Evolutionary conservation across 1,140 invertebrate species (phyloP).

Genomic region (Ridgeia piscesae): DNA sequence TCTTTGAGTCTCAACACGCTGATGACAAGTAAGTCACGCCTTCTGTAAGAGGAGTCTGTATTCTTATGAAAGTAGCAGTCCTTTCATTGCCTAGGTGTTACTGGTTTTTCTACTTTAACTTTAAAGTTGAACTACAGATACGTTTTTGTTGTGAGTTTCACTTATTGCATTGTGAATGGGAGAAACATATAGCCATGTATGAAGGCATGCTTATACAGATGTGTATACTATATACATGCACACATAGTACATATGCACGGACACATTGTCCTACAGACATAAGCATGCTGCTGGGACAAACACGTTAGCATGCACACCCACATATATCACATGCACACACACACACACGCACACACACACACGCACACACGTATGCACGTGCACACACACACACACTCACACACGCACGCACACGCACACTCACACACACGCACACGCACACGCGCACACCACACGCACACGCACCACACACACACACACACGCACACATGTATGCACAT

Average conservation of each 20-base stretch:
- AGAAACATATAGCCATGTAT: too few relatives aligned
- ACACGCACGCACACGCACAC: background rate
- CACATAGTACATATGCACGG: too few relatives aligned
- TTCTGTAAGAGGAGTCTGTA: background rate
- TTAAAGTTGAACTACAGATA: background rate
- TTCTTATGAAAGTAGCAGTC: background rate
- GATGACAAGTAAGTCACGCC: constrained; percentile 25
- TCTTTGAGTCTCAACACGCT: constrained; percentile 35
- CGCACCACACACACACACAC: background rate
- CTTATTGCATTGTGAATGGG: too few relatives aligned
- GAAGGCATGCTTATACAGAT: too few relatives aligned
- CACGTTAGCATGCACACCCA: too few relatives aligned
- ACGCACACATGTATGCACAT: background rate
- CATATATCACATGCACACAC: background rate
- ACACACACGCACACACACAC: background rate
- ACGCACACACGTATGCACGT: background rate
- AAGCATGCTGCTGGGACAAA: too few relatives aligned
- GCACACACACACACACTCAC: background rate
- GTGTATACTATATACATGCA: too few relatives aligned
- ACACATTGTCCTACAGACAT: too few relatives aligned
- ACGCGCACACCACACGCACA: background rate
- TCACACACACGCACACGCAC: background rate
- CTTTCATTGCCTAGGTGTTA: background rate
- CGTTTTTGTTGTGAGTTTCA: background rate
- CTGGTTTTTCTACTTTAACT: background rate